Evolutionary conservation across 2,888 invertebrate species (phyloP).

Genomic region (Zaprionus lineosus): DNA sequence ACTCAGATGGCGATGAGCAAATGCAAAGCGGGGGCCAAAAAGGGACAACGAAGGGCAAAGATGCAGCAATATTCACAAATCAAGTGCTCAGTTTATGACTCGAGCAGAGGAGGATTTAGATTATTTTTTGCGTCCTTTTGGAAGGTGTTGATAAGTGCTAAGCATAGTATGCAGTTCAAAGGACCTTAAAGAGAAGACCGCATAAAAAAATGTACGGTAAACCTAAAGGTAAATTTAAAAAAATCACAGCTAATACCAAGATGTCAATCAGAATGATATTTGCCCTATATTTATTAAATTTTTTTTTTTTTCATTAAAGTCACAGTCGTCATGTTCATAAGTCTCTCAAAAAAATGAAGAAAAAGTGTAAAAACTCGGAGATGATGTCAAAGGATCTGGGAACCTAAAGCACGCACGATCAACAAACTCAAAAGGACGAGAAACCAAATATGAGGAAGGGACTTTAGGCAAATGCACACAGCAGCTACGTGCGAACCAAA

Average conservation of each 20-base stretch:
- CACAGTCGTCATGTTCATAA: too few relatives aligned
- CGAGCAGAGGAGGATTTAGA: conserved; percentile 19
- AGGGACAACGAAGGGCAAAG: conserved; percentile 8
- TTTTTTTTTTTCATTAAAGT: too few relatives aligned
- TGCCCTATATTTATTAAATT: too few relatives aligned
- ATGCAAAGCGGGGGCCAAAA: conserved; percentile 3
- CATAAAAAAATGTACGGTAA: background rate
- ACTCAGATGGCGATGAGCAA: conserved; percentile 19
- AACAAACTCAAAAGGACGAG: conserved; percentile 19
- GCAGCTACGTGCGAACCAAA: conserved; percentile 33
- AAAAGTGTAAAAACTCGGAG: background rate
- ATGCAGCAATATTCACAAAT: conserved; percentile 60
- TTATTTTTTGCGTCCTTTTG: background rate
- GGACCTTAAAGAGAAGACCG: conserved; percentile 18
- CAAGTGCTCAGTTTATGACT: conserved; percentile 66
- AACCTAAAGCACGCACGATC: conserved; percentile 36
- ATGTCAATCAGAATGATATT: too few relatives aligned
- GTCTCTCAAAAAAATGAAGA: too few relatives aligned
- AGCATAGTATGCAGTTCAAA: too few relatives aligned
- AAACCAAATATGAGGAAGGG: conserved; percentile 15
- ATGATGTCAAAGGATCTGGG: conserved; percentile 11
- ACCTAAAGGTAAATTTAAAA: too few relatives aligned
- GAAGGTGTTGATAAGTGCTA: conserved; percentile 52
- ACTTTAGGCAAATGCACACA: conserved; percentile 47
- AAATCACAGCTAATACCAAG: too few relatives aligned